phyloP scores from a whole-genome alignment of 1,140 invertebrate genomes.

The Drosophila subpulchrella region DNA sequence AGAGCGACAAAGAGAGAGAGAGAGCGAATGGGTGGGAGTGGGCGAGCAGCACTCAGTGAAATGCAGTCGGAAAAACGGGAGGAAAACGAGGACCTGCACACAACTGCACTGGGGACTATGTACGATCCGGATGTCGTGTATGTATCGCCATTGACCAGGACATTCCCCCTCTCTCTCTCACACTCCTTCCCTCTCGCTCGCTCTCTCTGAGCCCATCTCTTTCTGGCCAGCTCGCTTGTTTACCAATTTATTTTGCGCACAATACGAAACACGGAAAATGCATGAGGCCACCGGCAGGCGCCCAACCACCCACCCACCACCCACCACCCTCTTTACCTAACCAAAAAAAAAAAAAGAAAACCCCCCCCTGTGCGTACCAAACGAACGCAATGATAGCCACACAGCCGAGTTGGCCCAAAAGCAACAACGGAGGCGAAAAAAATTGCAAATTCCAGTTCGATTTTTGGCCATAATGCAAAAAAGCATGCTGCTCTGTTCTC shows the following conservation, averaged over 20 bases:
- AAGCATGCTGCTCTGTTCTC: conserved; percentile 11
- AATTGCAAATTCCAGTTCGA: conserved; percentile 73
- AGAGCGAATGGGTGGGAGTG: not conserved
- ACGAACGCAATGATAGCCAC: conserved; percentile 69
- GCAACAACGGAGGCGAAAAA: conserved; percentile 35
- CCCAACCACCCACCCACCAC: not conserved
- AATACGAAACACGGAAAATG: conserved; percentile 82
- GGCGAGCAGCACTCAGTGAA: conserved; percentile 28
- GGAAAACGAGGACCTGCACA: conserved; percentile 28
- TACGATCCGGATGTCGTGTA: conserved; percentile 65
- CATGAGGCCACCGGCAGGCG: conserved; percentile 47
- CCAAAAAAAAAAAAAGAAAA: conserved; percentile 11
- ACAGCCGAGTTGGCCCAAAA: conserved; percentile 41
- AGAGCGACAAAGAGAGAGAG: conserved; percentile 10
- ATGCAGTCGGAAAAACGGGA: conserved; percentile 61
- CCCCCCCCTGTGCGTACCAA: conserved; percentile 24
- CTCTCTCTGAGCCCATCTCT: conserved; percentile 21
- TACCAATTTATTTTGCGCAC: conserved; percentile 82
- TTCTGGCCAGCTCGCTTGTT: conserved; percentile 68
- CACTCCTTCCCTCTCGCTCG: conserved; percentile 1
- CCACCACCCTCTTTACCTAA: conserved; percentile 13
- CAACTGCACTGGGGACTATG: conserved; percentile 52
- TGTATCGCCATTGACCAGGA: conserved; percentile 73
- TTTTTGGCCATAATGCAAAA: conserved; percentile 77
- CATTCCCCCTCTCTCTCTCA: not conserved